Evolutionary conservation across 2,797 vertebrate genomes (phyloP), one percentile per base, ranked within the genome.

Genomic region (Silurus aristotelis): DNA sequence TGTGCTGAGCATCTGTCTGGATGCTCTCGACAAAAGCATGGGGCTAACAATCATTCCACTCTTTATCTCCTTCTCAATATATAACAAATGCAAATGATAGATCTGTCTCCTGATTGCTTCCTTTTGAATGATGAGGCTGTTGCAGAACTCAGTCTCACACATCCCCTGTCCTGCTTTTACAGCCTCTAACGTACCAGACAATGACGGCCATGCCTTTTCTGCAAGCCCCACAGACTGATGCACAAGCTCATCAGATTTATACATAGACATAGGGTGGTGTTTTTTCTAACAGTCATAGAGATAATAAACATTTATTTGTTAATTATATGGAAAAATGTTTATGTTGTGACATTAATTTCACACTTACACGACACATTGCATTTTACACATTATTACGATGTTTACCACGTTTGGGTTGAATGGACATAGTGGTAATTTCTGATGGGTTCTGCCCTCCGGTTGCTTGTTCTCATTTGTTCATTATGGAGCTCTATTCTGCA

Each of bases 11-110:
- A 27, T 3, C 43, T 67, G 55, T 31, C n/a, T 19, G 63, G 46
- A 55, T 20, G 46, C 63, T 46, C 63, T 80, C n/a, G 63, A 55
- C 63, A 80, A 80, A 66, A 55, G n/a, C 79, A 48, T 52, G 78
- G 64, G 13, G 60, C 61, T 80, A 31, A 64, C 17, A 64, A 80
- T 13, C 78, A 52, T 52, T 27, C 60, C 63, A 67, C 13, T 52
- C 46, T 80, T 80, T 67, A 67, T 66, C 61, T 80, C 7, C 8
- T 10, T 27, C 61, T 66, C 61, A 66, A 64, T 63, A 43, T 64
- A 61, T 22, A 64, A 6, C 48, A 61, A 25, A 80, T 52, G 78
- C 61, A 80, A 80, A 80, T 19, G 14, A 80, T 52, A 80, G 61
- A 66, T 52, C 63, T 55, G 63, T 66, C 46, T 67, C 43, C n/a